Percentiles rank a stretch among this genome's conserved stretches.
Evolutionary conservation across 2,113 vertebrate species (phyloP).

Genomic region (Rousettus leschenaultii): DNA sequence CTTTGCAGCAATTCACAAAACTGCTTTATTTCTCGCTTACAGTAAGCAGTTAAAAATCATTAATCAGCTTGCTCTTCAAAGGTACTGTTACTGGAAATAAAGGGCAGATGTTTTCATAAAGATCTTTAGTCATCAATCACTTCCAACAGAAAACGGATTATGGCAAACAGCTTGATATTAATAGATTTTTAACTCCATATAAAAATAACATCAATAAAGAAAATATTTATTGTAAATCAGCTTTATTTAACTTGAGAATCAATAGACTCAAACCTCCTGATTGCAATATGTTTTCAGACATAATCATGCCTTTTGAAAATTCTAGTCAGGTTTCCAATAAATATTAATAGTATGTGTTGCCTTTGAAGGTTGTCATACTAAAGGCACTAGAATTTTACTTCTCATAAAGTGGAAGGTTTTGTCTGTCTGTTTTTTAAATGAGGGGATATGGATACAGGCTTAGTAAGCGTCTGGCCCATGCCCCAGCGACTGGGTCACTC

Average conservation of each 20-base stretch:
- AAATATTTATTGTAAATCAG: background rate
- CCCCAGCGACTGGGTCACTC: background rate
- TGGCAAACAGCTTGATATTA: conserved; percentile 1
- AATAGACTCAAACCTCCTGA: background rate
- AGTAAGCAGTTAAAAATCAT: conserved; percentile 35
- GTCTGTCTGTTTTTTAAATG: background rate
- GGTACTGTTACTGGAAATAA: background rate
- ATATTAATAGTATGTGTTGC: background rate
- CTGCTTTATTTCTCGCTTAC: conserved; percentile 21
- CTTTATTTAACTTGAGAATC: conserved; percentile 32
- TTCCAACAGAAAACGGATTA: background rate
- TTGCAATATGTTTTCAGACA: background rate
- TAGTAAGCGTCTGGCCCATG: background rate
- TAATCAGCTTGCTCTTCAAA: conserved; percentile 39
- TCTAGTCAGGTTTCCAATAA: background rate
- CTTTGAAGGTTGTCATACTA: background rate
- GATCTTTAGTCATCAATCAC: background rate
- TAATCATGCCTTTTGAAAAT: background rate
- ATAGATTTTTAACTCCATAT: conserved; percentile 1
- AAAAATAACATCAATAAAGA: conserved; percentile 1
- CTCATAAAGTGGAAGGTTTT: background rate
- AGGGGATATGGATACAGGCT: background rate
- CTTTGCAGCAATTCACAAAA: background rate
- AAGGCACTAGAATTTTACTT: background rate
- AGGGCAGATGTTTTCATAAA: conserved; percentile 29